phyloP scores from a whole-genome alignment of 2,113 vertebrate genomes.

The Dolichallabes microphthalmus region DNA sequence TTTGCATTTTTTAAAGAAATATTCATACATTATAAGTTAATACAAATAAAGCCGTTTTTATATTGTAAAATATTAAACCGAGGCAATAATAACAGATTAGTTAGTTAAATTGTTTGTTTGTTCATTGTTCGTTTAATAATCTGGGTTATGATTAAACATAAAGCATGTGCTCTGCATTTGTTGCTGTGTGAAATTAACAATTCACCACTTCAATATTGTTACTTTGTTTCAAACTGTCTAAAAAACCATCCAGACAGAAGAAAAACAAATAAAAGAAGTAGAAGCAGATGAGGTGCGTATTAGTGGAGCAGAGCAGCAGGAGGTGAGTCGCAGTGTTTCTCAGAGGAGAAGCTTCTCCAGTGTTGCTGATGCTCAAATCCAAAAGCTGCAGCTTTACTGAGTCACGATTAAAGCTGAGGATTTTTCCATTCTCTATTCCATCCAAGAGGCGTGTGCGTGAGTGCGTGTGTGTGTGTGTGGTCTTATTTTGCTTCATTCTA shows the following conservation, averaged over 20 bases:
- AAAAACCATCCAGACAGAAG: neutral
- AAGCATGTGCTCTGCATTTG: neutral
- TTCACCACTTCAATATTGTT: neutral
- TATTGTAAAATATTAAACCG: neutral
- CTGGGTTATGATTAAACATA: neutral
- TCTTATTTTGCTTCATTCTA: neutral
- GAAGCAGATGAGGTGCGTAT: neutral
- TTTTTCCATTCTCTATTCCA: neutral
- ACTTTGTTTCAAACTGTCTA: neutral
- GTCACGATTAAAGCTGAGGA: neutral
- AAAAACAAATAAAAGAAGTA: neutral
- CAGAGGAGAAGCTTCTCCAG: neutral
- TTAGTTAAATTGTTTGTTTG: neutral
- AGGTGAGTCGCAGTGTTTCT: neutral
- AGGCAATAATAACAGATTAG: neutral
- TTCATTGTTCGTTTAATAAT: neutral
- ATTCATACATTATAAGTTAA: no score
- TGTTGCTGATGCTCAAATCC: neutral
- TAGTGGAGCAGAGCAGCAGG: neutral
- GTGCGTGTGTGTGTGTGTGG: neutral
- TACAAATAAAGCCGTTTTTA: neutral
- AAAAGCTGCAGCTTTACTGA: neutral
- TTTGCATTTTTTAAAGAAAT: no score
- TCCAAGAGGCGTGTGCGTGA: neutral
- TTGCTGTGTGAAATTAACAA: neutral